Conservation (phyloP, 2,888 invertebrate genomes). For the Scaptomyza parva region DNA sequence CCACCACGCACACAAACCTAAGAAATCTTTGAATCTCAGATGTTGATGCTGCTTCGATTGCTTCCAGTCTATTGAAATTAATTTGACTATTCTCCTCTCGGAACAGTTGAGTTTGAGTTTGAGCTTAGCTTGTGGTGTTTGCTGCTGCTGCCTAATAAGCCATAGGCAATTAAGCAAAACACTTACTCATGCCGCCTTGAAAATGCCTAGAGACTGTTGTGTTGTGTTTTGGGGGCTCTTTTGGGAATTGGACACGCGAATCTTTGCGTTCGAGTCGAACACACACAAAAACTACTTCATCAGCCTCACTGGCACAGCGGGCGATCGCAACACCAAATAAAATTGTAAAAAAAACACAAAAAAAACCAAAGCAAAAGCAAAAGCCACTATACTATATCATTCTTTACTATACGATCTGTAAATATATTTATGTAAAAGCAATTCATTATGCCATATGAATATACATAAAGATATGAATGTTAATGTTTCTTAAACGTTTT, state of each 20-base stretch:
- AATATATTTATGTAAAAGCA: slow-evolving; percentile 56
- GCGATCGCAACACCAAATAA: slow-evolving; percentile 43
- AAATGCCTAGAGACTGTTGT: slow-evolving; percentile 21
- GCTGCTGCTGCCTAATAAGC: slow-evolving; percentile 81
- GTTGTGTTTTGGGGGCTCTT: slow-evolving; percentile 20
- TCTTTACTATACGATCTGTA: slow-evolving; percentile 11
- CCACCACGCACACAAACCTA: slow-evolving; percentile 64
- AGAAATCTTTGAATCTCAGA: slow-evolving; percentile 45
- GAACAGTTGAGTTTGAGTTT: neutral
- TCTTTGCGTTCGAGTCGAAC: slow-evolving; percentile 45
- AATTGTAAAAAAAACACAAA: slow-evolving; percentile 49
- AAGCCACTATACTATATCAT: slow-evolving; percentile 33
- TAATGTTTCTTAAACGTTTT: neutral
- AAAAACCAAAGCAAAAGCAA: slow-evolving; percentile 14
- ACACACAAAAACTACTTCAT: slow-evolving; percentile 66
- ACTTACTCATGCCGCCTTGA: slow-evolving; percentile 76
- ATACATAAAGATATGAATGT: slow-evolving; percentile 34
- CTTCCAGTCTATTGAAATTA: slow-evolving; percentile 66
- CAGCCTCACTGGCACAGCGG: slow-evolving; percentile 67
- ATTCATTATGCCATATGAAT: slow-evolving; percentile 72
- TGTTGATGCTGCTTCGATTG: too few species aligned
- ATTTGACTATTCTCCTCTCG: slow-evolving; percentile 73
- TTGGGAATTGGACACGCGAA: slow-evolving; percentile 60
- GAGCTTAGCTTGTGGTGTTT: slow-evolving; percentile 44
- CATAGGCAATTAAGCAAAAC: slow-evolving; percentile 81